Percentiles rank a stretch among this genome's conserved stretches.
phyloP scores from a whole-genome alignment of 2,888 invertebrate genomes.

The Sphaerophoria rueppellii region DNA sequence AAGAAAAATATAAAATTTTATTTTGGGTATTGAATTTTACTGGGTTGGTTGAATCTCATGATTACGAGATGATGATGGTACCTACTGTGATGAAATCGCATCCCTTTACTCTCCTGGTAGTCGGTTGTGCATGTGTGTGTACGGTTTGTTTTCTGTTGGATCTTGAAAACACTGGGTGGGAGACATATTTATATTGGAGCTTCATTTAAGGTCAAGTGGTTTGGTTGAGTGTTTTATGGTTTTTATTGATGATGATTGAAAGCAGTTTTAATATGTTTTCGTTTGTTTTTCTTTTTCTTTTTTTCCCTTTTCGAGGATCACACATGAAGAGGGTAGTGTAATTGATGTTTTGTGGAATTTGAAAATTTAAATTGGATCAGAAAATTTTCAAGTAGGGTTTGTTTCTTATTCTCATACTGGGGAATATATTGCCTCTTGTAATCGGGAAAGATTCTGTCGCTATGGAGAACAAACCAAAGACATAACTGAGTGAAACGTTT shows the following conservation, averaged over 20 bases:
- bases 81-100: constrained; percentile 40
- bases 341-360: constrained; percentile 50
- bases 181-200: neutral
- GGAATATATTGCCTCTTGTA: constrained; percentile 32
- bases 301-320: too few species aligned
- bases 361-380: constrained; percentile 35
- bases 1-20: constrained; percentile 61
- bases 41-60: constrained; percentile 67
- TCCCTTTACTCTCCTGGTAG: neutral
- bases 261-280: constrained; percentile 42
- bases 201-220: constrained; percentile 65
- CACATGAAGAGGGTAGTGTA: neutral
- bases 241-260: constrained; percentile 56
- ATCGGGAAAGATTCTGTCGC: constrained; percentile 3
- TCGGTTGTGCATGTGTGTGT: neutral
- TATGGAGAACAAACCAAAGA: neutral
- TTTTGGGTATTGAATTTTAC: constrained; percentile 68
- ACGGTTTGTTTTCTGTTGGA: neutral
- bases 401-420: neutral
- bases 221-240: constrained; percentile 58
- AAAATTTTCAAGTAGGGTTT: constrained; percentile 41
- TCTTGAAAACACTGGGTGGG: neutral
- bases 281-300: neutral
- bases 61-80: constrained; percentile 65
- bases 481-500: too few species aligned